Base-by-base conservation (phyloP, 2,113 vertebrate species). In the Rhinichthys klamathensis region DNA sequence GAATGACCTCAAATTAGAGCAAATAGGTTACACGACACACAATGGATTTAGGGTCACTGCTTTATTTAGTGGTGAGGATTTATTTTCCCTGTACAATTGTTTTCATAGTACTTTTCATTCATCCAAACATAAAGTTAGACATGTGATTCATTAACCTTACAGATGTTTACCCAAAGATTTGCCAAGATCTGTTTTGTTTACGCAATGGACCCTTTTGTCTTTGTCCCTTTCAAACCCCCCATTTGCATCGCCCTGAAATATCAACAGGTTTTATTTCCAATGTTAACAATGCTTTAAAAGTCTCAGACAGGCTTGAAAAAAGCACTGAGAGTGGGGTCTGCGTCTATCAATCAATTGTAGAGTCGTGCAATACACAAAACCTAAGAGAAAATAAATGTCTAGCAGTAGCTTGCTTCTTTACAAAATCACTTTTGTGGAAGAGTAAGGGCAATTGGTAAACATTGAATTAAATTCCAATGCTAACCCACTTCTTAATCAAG, bases 1-100 rank as follows among this genome's bases (percentile, higher is more conserved):
- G 82, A 92, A 92, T 82, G 80, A 87, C 82, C 54, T 80, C 76
- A 88, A 89, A 92, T 89, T 88, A 89, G 79, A 79, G 58, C 87
- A 88, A 89, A 90, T 85, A 88, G 91, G 80, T 84, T 85, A 72
- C 75, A 74, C 41, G 46, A 84, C 85, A 84, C 85, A 85, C 87
- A 79, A 70, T 69, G 61, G 70, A 75, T 88, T 88, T 78, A 85
- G 30, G 23, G 76, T 46, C 63, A 51, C 60, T 90, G 82, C 88
- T 89, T 88, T 79, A 86, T 86, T 90, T 88, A 85, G 65, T 77
- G n/a, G 54, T 80, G 32, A 25, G 70, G 21, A 25, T 44, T 73
- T 72, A 2, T 54, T 8, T 56, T 9, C 3, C 18, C 7, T 9
- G 18, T 56, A 56, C 18, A 23, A 8, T 56, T 23, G 23, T 74